These are phyloP conservation scores for Littorina saxatilis DNA, from an alignment of 1,140 invertebrate genomes.

Conservation along the genomic window DNA sequence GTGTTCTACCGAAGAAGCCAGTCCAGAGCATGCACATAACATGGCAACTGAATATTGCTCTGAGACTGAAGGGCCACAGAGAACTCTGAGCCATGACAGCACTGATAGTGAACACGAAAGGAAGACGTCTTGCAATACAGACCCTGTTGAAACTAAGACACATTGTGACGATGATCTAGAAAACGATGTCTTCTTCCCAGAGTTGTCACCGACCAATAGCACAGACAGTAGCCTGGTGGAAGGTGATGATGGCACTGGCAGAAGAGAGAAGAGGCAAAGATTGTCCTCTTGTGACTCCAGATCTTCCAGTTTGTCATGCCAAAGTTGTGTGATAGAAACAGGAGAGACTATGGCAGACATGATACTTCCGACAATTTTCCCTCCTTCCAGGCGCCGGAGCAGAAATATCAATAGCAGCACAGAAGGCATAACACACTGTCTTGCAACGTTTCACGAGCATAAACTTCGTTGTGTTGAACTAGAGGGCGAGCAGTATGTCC, in stretches of 20 bases:
- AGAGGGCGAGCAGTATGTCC: constrained; percentile 29
- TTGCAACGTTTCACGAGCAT: constrained; percentile 27
- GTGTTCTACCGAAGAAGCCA: neutral
- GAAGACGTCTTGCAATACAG: neutral
- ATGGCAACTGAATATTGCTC: neutral
- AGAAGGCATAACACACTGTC: neutral
- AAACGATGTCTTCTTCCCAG: constrained; percentile 17
- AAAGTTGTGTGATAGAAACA: neutral
- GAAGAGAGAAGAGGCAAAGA: neutral
- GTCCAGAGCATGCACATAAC: too few species aligned
- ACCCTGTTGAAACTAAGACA: neutral
- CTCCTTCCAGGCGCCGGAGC: neutral
- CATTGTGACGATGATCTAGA: neutral
- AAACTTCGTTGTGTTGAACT: constrained; percentile 19
- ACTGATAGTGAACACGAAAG: neutral
- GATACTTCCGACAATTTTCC: constrained; percentile 11
- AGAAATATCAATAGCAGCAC: neutral
- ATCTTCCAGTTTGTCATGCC: neutral
- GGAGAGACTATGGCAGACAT: constrained; percentile 20
- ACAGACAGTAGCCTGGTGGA: neutral
- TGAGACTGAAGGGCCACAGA: neutral
- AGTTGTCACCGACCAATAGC: constrained; percentile 1
- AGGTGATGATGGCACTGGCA: neutral
- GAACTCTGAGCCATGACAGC: neutral
- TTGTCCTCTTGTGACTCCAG: constrained; percentile 3